Evolutionary conservation across 2,113 vertebrate species (phyloP).

Genomic region (Caranx ignobilis): DNA sequence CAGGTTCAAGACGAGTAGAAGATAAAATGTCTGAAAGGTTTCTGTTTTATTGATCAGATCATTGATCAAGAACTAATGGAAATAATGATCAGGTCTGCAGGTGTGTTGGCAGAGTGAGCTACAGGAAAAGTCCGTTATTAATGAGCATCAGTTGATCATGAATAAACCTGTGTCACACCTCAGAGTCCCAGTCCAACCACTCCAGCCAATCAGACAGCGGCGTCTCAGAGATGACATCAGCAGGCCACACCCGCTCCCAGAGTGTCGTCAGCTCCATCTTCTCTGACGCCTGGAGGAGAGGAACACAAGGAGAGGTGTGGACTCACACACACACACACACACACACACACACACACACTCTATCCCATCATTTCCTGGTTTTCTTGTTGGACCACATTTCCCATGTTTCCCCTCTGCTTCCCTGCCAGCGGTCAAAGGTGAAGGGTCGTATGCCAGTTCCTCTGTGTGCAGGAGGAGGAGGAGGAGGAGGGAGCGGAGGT

Average conservation of each 20-base stretch:
- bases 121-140: too few relatives aligned
- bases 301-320: constrained; percentile 94
- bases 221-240: constrained; percentile 92
- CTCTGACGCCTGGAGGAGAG: constrained; percentile 98
- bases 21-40: too few relatives aligned
- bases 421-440: constrained; percentile 88
- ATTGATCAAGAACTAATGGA: too few relatives aligned
- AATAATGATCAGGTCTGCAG: too few relatives aligned
- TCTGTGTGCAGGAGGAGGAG: constrained; percentile 88
- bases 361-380: not conserved
- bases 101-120: too few relatives aligned
- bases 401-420: constrained; percentile 77
- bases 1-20: too few relatives aligned
- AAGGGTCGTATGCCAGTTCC: constrained; percentile 86
- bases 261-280: constrained; percentile 98
- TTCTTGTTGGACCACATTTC: constrained; percentile 25
- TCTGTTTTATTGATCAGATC: too few relatives aligned
- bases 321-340: not conserved
- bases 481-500: constrained; percentile 88
- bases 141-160: too few relatives aligned
- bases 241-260: constrained; percentile 93
- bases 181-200: constrained; percentile 97
- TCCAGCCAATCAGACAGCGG: constrained; percentile 97
- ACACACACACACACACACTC: constrained; percentile 7
- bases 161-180: not conserved